A percentile compares a stretch with the other conserved stretches of the same genome.
These are phyloP conservation scores for Saccostrea glomerata DNA, from an alignment of 1,140 invertebrate genomes.

Conservation along the genomic window DNA sequence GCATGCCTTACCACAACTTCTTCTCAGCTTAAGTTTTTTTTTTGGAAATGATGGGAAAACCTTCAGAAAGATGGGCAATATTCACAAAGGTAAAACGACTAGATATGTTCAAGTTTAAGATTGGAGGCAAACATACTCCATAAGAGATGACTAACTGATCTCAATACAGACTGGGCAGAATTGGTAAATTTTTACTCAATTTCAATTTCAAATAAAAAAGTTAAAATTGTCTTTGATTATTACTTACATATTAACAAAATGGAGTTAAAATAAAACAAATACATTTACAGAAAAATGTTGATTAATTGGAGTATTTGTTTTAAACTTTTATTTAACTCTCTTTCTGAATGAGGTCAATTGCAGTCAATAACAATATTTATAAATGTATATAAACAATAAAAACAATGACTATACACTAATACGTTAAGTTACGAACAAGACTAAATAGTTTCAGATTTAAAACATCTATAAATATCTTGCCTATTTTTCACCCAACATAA, in stretches of 20 bases:
- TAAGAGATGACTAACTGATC: background rate
- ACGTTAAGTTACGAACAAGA: constrained; percentile 36
- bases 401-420: constrained; percentile 26
- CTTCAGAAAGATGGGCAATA: background rate
- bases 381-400: constrained; percentile 19
- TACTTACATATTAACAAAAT: background rate
- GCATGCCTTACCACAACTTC: background rate
- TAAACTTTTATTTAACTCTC: background rate
- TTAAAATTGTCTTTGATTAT: constrained; percentile 6
- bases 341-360: constrained; percentile 23
- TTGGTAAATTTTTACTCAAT: background rate
- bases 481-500: constrained; percentile 28
- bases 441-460: constrained; percentile 31
- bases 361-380: constrained; percentile 28
- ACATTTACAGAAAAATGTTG: background rate
- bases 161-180: background rate
- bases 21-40: background rate
- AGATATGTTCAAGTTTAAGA: constrained; percentile 29
- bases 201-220: background rate
- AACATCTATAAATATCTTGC: constrained; percentile 34
- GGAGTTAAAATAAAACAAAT: background rate
- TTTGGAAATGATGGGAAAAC: background rate
- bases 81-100: constrained; percentile 6
- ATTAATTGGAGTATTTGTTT: background rate
- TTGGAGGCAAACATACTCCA: background rate